These are phyloP conservation scores for Neosilurus mollespiculum DNA, from an alignment of 2,797 vertebrate species.

Conservation along the genomic window DNA sequence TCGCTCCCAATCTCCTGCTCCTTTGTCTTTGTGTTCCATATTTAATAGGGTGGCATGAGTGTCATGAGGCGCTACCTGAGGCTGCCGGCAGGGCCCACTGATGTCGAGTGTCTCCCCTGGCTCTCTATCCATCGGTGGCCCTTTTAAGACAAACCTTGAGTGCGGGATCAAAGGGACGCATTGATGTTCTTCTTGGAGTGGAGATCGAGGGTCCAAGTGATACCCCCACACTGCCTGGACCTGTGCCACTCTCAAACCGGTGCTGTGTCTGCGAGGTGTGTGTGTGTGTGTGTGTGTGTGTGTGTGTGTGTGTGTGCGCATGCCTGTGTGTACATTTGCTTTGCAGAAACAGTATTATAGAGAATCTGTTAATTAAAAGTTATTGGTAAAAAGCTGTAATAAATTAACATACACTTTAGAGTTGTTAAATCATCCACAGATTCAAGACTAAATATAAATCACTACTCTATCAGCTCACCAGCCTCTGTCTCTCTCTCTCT, in stretches of 20 bases:
- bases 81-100: conserved; percentile 69
- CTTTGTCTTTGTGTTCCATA: conserved; percentile 82
- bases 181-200: conserved; percentile 72
- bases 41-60: conserved; percentile 76
- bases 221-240: conserved; percentile 52
- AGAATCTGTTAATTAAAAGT: conserved; percentile 1
- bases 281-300: conserved; percentile 37
- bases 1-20: conserved; percentile 58
- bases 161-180: conserved; percentile 74
- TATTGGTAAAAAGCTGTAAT: conserved; percentile 18
- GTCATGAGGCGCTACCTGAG: conserved; percentile 74
- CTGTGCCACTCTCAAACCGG: conserved; percentile 52
- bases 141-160: conserved; percentile 76
- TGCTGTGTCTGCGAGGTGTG: conserved; percentile 21
- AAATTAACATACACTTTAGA: conserved; percentile 18
- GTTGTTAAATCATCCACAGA: conserved; percentile 3
- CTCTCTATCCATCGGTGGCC: conserved; percentile 59
- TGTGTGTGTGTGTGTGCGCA: conserved; percentile 18
- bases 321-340: background rate
- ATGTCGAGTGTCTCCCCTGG: conserved; percentile 72
- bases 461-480: background rate
- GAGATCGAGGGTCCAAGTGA: conserved; percentile 60
- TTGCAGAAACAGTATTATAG: conserved; percentile 3
- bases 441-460: conserved; percentile 31
- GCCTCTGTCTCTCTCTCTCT: conserved; percentile 11